phyloP scores from a whole-genome alignment of 2,888 invertebrate species.

The Hypena proboscidalis region DNA sequence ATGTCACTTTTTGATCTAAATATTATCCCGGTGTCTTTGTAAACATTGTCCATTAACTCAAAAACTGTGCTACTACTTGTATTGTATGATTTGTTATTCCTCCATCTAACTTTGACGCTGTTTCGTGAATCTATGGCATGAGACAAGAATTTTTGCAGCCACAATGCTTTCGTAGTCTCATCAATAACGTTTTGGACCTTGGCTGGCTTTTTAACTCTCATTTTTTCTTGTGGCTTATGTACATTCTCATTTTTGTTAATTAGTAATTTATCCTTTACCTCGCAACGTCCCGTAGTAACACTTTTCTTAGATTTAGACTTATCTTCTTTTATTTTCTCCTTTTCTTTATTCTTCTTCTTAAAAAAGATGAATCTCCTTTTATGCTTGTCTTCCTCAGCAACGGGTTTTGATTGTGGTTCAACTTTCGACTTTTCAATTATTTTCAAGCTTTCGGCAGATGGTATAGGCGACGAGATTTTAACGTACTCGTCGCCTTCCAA shows the following conservation, averaged over 20 bases:
- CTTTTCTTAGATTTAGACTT: conserved; percentile 58
- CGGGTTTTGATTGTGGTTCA: conserved; percentile 44
- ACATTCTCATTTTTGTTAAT: conserved; percentile 55
- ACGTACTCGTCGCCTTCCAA: conserved; percentile 56
- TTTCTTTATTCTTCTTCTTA: conserved; percentile 53
- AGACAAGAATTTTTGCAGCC: conserved; percentile 62
- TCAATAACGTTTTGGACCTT: conserved; percentile 38
- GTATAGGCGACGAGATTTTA: conserved; percentile 33
- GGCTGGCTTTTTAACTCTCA: conserved; percentile 12
- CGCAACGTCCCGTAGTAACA: conserved; percentile 67
- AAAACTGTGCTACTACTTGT: conserved; percentile 70
- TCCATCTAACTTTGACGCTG: conserved; percentile 69
- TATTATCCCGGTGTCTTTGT: conserved; percentile 56
- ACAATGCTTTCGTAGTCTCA: conserved; percentile 54
- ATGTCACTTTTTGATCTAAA: conserved; percentile 63
- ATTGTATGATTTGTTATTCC: conserved; percentile 67
- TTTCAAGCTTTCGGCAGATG: conserved; percentile 32
- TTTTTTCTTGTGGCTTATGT: conserved; percentile 25
- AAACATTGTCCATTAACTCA: conserved; percentile 64
- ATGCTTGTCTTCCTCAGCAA: conserved; percentile 51
- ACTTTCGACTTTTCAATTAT: conserved; percentile 26
- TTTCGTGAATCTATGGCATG: conserved; percentile 58
- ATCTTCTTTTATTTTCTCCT: conserved; percentile 45
- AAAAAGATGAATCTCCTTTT: conserved; percentile 61
- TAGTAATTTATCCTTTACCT: conserved; percentile 63